These are phyloP conservation scores for Dicentrarchus labrax DNA, from an alignment of 2,113 vertebrate species.

Conservation along the genomic window DNA sequence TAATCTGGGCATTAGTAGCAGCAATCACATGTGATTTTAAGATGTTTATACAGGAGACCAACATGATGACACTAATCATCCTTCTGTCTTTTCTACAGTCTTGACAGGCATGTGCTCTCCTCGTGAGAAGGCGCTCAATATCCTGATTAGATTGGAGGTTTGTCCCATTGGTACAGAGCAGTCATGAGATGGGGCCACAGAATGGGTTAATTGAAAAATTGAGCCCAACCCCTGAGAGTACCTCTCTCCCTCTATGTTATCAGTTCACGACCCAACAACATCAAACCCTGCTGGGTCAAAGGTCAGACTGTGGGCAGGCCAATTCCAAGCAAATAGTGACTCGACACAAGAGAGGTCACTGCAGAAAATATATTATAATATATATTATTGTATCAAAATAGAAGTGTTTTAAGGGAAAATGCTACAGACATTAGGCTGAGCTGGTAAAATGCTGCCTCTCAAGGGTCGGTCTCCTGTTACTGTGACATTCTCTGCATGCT, in stretches of 20 bases:
- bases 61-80: not conserved
- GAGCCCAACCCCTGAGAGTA: not conserved
- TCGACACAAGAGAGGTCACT: not conserved
- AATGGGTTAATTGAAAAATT: constrained; percentile 3
- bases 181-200: constrained; percentile 34
- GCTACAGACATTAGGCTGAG: not conserved
- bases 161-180: not conserved
- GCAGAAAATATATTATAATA: not conserved
- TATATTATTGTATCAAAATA: too few species aligned
- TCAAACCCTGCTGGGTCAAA: constrained; percentile 20
- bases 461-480: constrained; percentile 54
- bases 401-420: not conserved
- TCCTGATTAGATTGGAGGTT: constrained; percentile 46
- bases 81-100: not conserved
- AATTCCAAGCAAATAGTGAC: not conserved
- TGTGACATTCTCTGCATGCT: constrained; percentile 61
- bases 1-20: not conserved
- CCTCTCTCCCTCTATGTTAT: not conserved
- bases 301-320: not conserved
- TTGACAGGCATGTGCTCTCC: constrained; percentile 25
- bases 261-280: not conserved
- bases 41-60: not conserved
- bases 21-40: not conserved
- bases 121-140: constrained; percentile 21
- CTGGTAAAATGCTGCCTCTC: not conserved